Evolutionary conservation across 2,797 vertebrate genomes (phyloP).

Genomic region (Alosa sapidissima): DNA sequence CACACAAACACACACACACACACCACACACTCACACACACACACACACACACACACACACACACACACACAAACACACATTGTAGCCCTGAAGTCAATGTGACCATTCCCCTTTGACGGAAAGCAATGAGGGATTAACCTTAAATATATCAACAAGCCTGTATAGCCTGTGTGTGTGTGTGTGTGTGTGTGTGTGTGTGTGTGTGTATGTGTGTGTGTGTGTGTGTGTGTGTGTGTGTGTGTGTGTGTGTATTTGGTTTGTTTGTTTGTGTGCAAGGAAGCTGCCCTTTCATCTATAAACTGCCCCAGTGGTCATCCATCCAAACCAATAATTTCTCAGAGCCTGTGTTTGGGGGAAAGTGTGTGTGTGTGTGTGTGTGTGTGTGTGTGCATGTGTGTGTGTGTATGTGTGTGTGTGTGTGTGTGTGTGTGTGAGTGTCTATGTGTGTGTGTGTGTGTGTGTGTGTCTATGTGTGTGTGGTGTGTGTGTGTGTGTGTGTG

Average conservation of each 20-base stretch:
- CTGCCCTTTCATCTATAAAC: slow-evolving; percentile 12
- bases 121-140: slow-evolving; percentile 38
- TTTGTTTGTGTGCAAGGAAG: neutral
- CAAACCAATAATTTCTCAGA: slow-evolving; percentile 15
- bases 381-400: slow-evolving; percentile 17
- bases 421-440: too few species aligned
- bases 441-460: too few species aligned
- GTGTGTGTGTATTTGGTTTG: slow-evolving; percentile 31
- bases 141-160: slow-evolving; percentile 54
- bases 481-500: too few species aligned
- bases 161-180: slow-evolving; percentile 34
- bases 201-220: slow-evolving; percentile 36
- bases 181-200: slow-evolving; percentile 34
- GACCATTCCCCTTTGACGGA: slow-evolving; percentile 40
- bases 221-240: slow-evolving; percentile 27
- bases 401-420: too few species aligned
- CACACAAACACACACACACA: too few species aligned
- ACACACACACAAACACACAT: slow-evolving; percentile 2
- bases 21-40: too few species aligned
- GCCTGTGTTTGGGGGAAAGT: neutral
- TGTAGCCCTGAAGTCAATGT: slow-evolving; percentile 32
- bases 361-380: neutral
- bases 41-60: neutral
- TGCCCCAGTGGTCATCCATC: slow-evolving; percentile 1
- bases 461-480: too few species aligned